Conservation (phyloP, 2,888 invertebrate genomes). For the Lypha dubia region DNA sequence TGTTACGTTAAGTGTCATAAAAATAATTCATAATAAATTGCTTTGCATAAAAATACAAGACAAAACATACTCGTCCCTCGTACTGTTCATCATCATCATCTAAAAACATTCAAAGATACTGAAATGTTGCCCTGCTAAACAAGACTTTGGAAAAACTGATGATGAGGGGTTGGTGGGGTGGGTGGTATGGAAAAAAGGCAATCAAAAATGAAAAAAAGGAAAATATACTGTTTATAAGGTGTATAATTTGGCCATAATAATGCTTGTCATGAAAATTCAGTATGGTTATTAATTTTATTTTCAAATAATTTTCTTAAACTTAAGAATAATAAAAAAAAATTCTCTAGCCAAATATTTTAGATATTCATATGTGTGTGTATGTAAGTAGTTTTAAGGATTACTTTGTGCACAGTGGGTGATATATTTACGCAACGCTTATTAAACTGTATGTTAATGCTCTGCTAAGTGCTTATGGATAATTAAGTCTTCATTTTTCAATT, state of each 20-base stretch:
- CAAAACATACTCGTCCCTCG: not conserved
- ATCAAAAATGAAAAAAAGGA: conserved; percentile 43
- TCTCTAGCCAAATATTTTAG: not conserved
- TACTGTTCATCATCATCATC: not conserved
- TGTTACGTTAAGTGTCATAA: conserved; percentile 82
- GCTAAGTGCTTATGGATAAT: too few relatives aligned
- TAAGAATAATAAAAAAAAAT: conserved; percentile 13
- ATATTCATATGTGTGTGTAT: too few relatives aligned
- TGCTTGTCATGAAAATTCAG: conserved; percentile 82
- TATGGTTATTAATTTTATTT: conserved; percentile 79
- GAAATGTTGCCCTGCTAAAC: conserved; percentile 3
- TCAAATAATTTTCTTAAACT: conserved; percentile 72
- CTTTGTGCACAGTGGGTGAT: not conserved
- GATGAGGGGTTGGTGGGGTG: too few relatives aligned
- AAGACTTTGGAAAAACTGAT: conserved; percentile 23
- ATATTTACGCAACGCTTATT: not conserved
- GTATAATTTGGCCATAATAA: conserved; percentile 83
- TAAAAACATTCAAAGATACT: conserved; percentile 1
- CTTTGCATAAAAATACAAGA: conserved; percentile 76
- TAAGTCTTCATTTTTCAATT: too few relatives aligned
- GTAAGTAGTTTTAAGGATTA: conserved; percentile 14
- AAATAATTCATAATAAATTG: conserved; percentile 84
- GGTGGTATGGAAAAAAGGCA: conserved; percentile 40
- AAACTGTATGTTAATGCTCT: too few relatives aligned
- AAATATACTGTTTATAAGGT: conserved; percentile 77